Percentiles rank a stretch among this genome's conserved stretches.
phyloP scores from a whole-genome alignment of 2,113 vertebrate species.

The Hiodon tergisus region DNA sequence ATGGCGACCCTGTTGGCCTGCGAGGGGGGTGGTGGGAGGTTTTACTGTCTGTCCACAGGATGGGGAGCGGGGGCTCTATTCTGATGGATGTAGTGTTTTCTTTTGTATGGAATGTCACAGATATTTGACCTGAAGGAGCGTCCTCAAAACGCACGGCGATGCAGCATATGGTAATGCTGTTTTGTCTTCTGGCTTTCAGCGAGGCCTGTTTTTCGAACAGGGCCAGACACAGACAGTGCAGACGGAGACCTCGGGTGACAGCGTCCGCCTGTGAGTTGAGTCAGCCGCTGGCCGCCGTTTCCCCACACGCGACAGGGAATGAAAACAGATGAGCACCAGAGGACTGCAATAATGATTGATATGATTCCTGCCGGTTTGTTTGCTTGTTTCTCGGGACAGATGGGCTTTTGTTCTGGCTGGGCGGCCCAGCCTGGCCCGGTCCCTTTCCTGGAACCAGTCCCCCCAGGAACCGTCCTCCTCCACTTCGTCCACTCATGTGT shows the following conservation, averaged over 20 bases:
- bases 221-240: background rate
- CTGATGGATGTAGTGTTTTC: no score
- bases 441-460: constrained; percentile 6
- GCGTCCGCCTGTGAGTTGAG: background rate
- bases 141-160: no score
- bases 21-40: background rate
- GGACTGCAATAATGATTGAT: constrained; percentile 1
- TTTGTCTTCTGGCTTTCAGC: no score
- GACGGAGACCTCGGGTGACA: background rate
- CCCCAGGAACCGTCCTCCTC: constrained; percentile 35
- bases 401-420: constrained; percentile 16
- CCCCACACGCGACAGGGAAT: background rate
- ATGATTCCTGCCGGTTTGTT: constrained; percentile 4
- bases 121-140: no score
- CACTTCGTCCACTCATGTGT: background rate
- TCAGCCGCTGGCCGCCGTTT: background rate
- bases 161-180: no score
- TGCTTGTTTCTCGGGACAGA: constrained; percentile 14
- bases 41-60: no score
- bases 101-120: no score
- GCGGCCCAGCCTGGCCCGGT: background rate
- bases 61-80: no score
- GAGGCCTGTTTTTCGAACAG: background rate
- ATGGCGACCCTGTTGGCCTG: background rate
- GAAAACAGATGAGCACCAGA: background rate